A percentile compares a stretch with the other conserved stretches of the same genome.
Evolutionary conservation across 2,797 vertebrate genomes (phyloP).

Genomic region (Sebastes taczanowskii): DNA sequence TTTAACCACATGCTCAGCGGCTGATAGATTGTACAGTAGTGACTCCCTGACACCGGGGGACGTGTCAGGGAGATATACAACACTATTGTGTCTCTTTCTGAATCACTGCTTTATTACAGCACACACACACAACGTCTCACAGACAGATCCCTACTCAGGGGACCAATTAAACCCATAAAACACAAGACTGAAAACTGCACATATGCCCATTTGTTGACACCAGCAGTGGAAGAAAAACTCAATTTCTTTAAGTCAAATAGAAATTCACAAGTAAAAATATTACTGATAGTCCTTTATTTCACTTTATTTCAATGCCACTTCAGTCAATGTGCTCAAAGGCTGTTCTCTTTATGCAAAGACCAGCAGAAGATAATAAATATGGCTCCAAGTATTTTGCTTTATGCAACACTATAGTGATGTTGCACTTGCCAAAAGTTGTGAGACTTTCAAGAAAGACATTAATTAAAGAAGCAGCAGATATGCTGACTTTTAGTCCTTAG

Average conservation of each 20-base stretch:
- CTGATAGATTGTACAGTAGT: conserved; percentile 49
- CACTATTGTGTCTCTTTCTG: conserved; percentile 41
- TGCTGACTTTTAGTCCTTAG: background rate
- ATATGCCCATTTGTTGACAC: conserved; percentile 20
- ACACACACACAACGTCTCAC: background rate
- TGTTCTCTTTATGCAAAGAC: background rate
- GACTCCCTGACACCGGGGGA: conserved; percentile 35
- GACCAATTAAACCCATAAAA: conserved; percentile 53
- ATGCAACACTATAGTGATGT: background rate
- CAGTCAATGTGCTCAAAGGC: background rate
- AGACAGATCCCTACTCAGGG: conserved; percentile 21
- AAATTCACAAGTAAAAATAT: background rate
- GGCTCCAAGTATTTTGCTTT: background rate
- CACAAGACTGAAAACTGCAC: conserved; percentile 21
- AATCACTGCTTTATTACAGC: conserved; percentile 41
- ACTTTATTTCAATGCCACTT: background rate
- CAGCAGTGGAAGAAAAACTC: background rate
- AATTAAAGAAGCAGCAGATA: background rate
- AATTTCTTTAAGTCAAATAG: background rate
- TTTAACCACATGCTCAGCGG: conserved; percentile 6
- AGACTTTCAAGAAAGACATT: background rate
- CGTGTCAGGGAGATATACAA: conserved; percentile 34
- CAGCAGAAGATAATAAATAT: background rate
- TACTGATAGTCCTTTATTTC: background rate
- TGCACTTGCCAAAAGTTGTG: background rate